A percentile compares a stretch with the other conserved stretches of the same genome.
phyloP scores from a whole-genome alignment of 2,113 vertebrate genomes.

The Aythya baeri region DNA sequence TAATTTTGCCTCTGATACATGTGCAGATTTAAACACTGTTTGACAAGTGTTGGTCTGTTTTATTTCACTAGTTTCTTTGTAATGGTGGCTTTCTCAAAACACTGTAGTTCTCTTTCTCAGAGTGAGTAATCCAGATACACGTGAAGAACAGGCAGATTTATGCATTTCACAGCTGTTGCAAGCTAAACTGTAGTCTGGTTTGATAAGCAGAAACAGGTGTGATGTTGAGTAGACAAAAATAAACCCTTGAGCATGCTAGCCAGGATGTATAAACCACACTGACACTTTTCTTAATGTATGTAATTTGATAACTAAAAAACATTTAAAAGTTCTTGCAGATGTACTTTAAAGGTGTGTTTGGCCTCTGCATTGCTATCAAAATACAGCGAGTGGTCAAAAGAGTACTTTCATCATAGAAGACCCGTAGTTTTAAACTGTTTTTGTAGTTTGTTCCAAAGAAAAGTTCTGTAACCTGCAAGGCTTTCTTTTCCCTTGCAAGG shows the following conservation, averaged over 20 bases:
- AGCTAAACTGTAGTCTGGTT: constrained; percentile 37
- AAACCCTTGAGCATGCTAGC: constrained; percentile 43
- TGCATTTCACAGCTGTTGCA: constrained; percentile 66
- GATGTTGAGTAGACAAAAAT: constrained; percentile 64
- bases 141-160: constrained; percentile 52
- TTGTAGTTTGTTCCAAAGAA: neutral
- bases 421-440: neutral
- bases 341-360: neutral
- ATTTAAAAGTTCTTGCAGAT: constrained; percentile 30
- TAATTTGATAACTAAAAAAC: constrained; percentile 55
- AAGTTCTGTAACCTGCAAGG: neutral
- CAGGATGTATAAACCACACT: constrained; percentile 43
- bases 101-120: neutral
- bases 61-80: neutral
- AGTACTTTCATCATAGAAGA: neutral
- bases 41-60: constrained; percentile 3
- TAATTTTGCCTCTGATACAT: constrained; percentile 1
- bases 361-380: constrained; percentile 1
- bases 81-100: neutral
- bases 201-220: constrained; percentile 75
- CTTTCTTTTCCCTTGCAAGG: neutral
- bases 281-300: constrained; percentile 49
- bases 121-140: constrained; percentile 26
- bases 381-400: neutral
- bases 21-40: neutral